These are phyloP conservation scores for Drosophila kanekoi DNA, from an alignment of 2,888 invertebrate species.

Conservation along the genomic window DNA sequence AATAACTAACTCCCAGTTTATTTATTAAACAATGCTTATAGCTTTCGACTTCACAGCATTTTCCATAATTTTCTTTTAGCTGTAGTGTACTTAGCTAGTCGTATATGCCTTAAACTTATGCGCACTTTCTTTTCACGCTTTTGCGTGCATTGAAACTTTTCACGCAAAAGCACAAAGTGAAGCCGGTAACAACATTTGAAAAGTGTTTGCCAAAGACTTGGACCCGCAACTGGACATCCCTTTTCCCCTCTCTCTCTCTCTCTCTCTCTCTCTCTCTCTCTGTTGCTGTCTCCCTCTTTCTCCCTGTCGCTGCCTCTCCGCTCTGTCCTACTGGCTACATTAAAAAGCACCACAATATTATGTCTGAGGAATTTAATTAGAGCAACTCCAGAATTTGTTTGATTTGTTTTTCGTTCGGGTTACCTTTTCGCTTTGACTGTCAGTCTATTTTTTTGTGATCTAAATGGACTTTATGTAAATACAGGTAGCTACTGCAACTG, in stretches of 20 bases:
- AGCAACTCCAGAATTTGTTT: slow-evolving; percentile 45
- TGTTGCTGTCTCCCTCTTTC: neutral
- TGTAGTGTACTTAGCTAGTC: slow-evolving; percentile 13
- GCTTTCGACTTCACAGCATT: no score
- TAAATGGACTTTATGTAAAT: slow-evolving; percentile 28
- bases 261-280: neutral
- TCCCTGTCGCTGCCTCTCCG: neutral
- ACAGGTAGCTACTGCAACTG: slow-evolving; percentile 25
- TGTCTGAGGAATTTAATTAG: slow-evolving; percentile 64
- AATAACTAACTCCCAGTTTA: no score
- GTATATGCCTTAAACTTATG: neutral
- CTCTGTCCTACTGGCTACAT: neutral
- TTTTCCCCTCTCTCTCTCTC: neutral
- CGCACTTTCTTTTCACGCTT: slow-evolving; percentile 12
- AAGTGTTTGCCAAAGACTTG: slow-evolving; percentile 62
- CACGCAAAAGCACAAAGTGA: slow-evolving; percentile 30
- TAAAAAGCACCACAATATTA: slow-evolving; percentile 39
- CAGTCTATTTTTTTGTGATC: slow-evolving; percentile 21
- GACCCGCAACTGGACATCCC: slow-evolving; percentile 5
- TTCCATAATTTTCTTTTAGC: no score
- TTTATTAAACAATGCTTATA: no score
- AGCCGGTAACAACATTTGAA: slow-evolving; percentile 46
- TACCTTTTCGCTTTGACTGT: slow-evolving; percentile 26
- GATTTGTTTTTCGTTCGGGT: slow-evolving; percentile 34
- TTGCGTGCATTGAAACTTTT: slow-evolving; percentile 27